Evolutionary conservation across 1,140 invertebrate genomes (phyloP), one percentile per base, ranked within the genome.

Genomic region (Drosophila kanapiae): DNA sequence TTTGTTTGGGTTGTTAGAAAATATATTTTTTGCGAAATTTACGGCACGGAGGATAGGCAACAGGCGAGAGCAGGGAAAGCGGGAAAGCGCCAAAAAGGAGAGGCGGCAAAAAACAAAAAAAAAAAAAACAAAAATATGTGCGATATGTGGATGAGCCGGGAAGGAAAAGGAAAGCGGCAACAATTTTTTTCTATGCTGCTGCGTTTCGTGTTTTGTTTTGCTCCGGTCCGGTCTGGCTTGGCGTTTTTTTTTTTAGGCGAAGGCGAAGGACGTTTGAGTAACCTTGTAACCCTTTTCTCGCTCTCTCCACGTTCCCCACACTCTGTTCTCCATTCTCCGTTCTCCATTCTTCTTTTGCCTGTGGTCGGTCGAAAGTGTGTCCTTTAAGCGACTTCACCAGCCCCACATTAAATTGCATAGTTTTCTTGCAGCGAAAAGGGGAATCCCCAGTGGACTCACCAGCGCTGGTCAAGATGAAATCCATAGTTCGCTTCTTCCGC

Each of bases 211-310:
- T 90, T 88, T 90, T 88, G 86, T 80, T 85, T 90, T 90, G 70
- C 67, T 85, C 57, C 61, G 61, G 35, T 62, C 68, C 62, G 53
- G 59, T 65, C 75, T 65, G 65, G 68, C 63, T 78, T 69, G 63
- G 63, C 33, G 76, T 67, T 61, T 69, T 79, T 67, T 60, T 69
- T 62, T 82, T 87, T 69, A 79, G 78, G 78, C 78, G 75, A 88
- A 90, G 88, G 87, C 83, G 90, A 91, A 91, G 90, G 90, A 85
- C 90, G 85, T 91, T 91, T 82, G 75, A 75, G 70, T 91, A 91
- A 91, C 90, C 90, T 91, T 91, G 90, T 91, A 91, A 91, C 90
- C 90, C 80, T 91, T 91, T 91, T 88, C 64, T 68, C 51, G 56
- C 63, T 58, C 33, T 33, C 35, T 58, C 29, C 56, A 23, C 23